A percentile compares a stretch with the other conserved stretches of the same genome.
Evolutionary conservation across 1,140 invertebrate species (phyloP).

Genomic region (Drosophila insularis): DNA sequence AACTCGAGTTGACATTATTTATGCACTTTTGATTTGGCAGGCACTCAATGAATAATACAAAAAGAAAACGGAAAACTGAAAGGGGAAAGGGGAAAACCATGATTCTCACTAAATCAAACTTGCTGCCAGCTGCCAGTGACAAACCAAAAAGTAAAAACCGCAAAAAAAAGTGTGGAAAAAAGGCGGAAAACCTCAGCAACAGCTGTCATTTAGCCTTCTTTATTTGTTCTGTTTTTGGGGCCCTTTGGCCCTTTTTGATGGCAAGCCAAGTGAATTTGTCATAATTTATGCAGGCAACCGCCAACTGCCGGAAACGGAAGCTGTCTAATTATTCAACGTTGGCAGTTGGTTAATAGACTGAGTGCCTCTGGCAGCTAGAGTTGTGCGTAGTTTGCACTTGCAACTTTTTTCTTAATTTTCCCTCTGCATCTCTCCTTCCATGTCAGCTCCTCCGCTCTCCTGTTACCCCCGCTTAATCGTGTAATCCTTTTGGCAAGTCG

Average conservation of each 20-base stretch:
- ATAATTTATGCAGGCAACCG: slow-evolving; percentile 50
- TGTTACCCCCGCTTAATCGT: slow-evolving; percentile 1
- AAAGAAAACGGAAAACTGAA: neutral
- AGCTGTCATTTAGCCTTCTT: slow-evolving; percentile 21
- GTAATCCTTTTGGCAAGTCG: slow-evolving; percentile 41
- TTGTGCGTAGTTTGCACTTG: slow-evolving; percentile 36
- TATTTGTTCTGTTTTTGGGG: slow-evolving; percentile 7
- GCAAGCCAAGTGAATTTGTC: slow-evolving; percentile 12
- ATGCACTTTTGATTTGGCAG: slow-evolving; percentile 51
- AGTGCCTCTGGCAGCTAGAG: slow-evolving; percentile 25
- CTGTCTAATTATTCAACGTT: slow-evolving; percentile 51
- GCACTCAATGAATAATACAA: slow-evolving; percentile 5
- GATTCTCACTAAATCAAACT: slow-evolving; percentile 42
- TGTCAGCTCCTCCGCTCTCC: neutral
- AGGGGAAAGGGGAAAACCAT: slow-evolving; percentile 13
- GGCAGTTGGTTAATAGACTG: slow-evolving; percentile 40
- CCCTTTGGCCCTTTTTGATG: slow-evolving; percentile 6
- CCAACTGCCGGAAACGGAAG: slow-evolving; percentile 42
- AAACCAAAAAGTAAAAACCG: slow-evolving; percentile 6
- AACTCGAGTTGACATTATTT: slow-evolving; percentile 47
- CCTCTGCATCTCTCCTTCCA: neutral
- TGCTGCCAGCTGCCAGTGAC: slow-evolving; percentile 43
- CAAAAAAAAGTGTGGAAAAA: neutral
- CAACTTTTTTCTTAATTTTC: too few relatives aligned
- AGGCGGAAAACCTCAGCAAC: slow-evolving; percentile 22